phyloP scores from a whole-genome alignment of 2,113 vertebrate genomes.

The Suncus etruscus region DNA sequence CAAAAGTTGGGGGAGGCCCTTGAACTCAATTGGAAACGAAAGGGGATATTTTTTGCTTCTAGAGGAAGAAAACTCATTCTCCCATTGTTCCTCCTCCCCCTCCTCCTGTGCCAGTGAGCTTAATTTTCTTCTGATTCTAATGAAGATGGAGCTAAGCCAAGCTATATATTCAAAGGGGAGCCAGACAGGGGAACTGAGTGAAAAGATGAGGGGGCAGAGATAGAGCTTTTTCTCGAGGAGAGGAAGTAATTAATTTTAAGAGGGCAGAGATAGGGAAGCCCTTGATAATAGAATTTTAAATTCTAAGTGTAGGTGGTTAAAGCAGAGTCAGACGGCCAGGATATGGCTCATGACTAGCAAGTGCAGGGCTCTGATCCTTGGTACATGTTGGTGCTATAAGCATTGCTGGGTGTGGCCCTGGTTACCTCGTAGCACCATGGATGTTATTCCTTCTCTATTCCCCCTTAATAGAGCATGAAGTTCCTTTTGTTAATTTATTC shows the following conservation, averaged over 20 bases:
- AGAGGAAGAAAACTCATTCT: slow-evolving; percentile 73
- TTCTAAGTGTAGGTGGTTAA: slow-evolving; percentile 44
- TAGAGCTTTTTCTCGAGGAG: slow-evolving; percentile 48
- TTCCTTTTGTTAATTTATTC: slow-evolving; percentile 21
- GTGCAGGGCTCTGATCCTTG: too few relatives aligned
- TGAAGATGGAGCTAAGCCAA: slow-evolving; percentile 81
- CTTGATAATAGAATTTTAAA: slow-evolving; percentile 57
- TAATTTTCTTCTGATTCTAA: slow-evolving; percentile 77
- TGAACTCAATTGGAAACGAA: slow-evolving; percentile 64
- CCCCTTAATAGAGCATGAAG: neutral
- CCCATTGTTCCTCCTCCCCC: slow-evolving; percentile 22
- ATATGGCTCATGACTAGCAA: too few relatives aligned
- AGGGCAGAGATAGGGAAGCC: slow-evolving; percentile 45
- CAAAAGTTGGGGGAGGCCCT: slow-evolving; percentile 72
- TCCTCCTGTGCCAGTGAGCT: slow-evolving; percentile 66
- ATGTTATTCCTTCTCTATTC: too few relatives aligned
- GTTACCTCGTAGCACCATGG: too few relatives aligned
- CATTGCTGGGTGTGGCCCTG: too few relatives aligned
- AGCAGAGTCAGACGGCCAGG: slow-evolving; percentile 4
- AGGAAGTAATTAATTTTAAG: slow-evolving; percentile 82
- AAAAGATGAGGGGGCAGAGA: slow-evolving; percentile 60
- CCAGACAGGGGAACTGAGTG: slow-evolving; percentile 59
- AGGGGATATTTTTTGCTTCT: slow-evolving; percentile 70
- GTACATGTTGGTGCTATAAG: too few relatives aligned
- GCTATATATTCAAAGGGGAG: slow-evolving; percentile 59